Evolutionary conservation across 2,113 vertebrate species (phyloP), one percentile per base, ranked within the genome.

Genomic region (Prietella phreatophila): DNA sequence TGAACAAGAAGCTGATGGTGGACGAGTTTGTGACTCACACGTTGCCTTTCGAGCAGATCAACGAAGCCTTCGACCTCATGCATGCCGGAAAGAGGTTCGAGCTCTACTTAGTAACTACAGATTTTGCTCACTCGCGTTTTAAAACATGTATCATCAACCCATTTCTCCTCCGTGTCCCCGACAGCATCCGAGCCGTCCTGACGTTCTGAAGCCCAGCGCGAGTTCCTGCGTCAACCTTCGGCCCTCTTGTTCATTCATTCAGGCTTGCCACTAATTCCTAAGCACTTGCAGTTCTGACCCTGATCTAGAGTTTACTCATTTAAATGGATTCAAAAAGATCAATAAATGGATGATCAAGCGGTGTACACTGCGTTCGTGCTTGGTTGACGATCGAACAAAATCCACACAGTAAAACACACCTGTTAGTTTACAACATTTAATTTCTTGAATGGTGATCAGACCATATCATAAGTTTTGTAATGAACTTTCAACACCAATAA

Each of bases 11-110:
- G 80, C 92, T 98, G 93, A 96, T 95, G 93, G 95, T 97, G 92
- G 96, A 99, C 60, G 94, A 96, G 89, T 96, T 99, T 94, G 96
- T 99, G 86, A 97, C 95, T 4, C 96, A 97, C 93, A 97, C 93
- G 0, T 90, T 99, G 92, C 94, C 96, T 36, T 95, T 97, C 61
- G 91, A 92, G 10, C 92, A 97, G 93, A 96, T 97, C 91, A 97
- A 96, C 63, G 95, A 98, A 91, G 96, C 94, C 73, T 96, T 97
- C 92, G 95, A 97, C 84, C 95, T 98, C 85, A 95, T 98, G 95
- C 96, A 96, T 2, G 78, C 93, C 42, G 96, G 97, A 55, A 93
- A 96, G 88, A 96, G 97, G 97, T 88, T 39, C 3, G 58, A n/a
- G 8, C 33, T 9, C 14, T 10, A 13, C 76, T 58, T 22, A 2